phyloP scores from a whole-genome alignment of 2,113 vertebrate species.

The Lepus americanus region DNA sequence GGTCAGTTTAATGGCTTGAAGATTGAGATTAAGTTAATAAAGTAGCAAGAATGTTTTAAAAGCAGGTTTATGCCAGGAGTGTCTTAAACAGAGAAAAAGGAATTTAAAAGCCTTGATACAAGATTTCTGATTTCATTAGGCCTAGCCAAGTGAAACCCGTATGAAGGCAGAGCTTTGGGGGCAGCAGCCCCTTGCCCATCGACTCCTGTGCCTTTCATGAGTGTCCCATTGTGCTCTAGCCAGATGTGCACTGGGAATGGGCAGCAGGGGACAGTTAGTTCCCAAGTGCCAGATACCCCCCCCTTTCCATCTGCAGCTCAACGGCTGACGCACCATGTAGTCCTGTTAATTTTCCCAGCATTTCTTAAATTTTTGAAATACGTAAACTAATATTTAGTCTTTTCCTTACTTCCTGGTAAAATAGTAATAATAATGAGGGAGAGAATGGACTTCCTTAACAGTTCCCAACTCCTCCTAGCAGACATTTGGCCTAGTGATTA shows the following conservation, averaged over 20 bases:
- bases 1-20: neutral
- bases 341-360: neutral
- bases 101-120: neutral
- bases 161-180: neutral
- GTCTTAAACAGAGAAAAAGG: neutral
- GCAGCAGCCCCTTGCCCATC: neutral
- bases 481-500: too few species aligned
- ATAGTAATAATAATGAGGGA: neutral
- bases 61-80: neutral
- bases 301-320: neutral
- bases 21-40: neutral
- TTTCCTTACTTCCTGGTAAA: neutral
- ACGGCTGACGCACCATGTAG: neutral
- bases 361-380: neutral
- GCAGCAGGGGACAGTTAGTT: neutral
- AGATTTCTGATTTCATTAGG: neutral
- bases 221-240: neutral
- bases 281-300: too few species aligned
- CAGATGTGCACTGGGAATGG: neutral
- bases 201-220: neutral
- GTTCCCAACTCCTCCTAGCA: neutral
- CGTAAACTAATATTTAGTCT: neutral
- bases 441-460: too few species aligned
- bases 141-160: neutral
- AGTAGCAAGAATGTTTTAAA: neutral